Evolutionary conservation across 2,797 vertebrate genomes (phyloP).

Genomic region (Neoniphon sammara): DNA sequence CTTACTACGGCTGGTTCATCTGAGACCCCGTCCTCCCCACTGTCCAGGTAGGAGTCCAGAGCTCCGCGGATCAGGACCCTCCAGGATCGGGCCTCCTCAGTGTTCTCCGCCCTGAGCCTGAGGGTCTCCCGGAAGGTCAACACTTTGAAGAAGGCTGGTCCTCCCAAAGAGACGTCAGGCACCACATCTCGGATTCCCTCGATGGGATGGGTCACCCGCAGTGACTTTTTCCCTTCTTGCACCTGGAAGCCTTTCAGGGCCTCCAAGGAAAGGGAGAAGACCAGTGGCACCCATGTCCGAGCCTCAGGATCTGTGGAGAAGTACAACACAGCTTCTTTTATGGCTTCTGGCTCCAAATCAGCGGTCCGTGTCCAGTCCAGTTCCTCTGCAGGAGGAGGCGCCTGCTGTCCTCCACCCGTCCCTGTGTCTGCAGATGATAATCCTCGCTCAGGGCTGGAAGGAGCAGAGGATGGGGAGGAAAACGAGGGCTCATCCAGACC

Average conservation of each 20-base stretch:
- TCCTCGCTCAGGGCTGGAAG: slow-evolving; percentile 49
- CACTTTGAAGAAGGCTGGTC: slow-evolving; percentile 90
- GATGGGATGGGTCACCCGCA: slow-evolving; percentile 82
- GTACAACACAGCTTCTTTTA: slow-evolving; percentile 92
- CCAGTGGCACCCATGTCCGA: slow-evolving; percentile 84
- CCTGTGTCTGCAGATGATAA: neutral
- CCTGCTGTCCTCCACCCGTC: slow-evolving; percentile 14
- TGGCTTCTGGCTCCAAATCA: slow-evolving; percentile 86
- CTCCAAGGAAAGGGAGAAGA: slow-evolving; percentile 93
- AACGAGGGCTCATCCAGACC: slow-evolving; percentile 35
- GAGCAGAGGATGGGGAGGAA: slow-evolving; percentile 47
- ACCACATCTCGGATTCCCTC: slow-evolving; percentile 92
- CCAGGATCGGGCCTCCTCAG: slow-evolving; percentile 88
- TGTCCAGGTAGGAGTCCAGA: slow-evolving; percentile 90
- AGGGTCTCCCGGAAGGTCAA: slow-evolving; percentile 88
- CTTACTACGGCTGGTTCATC: slow-evolving; percentile 68
- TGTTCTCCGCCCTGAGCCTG: slow-evolving; percentile 85
- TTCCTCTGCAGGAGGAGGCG: slow-evolving; percentile 37
- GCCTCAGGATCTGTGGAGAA: slow-evolving; percentile 78
- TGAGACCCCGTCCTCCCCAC: slow-evolving; percentile 81
- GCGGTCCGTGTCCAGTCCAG: slow-evolving; percentile 82
- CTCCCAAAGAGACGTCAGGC: slow-evolving; percentile 89
- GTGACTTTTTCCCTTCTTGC: slow-evolving; percentile 83
- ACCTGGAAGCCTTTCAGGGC: slow-evolving; percentile 87
- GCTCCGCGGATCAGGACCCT: slow-evolving; percentile 88